Conservation (phyloP, 2,113 vertebrate genomes). For the Pavo muticus region DNA sequence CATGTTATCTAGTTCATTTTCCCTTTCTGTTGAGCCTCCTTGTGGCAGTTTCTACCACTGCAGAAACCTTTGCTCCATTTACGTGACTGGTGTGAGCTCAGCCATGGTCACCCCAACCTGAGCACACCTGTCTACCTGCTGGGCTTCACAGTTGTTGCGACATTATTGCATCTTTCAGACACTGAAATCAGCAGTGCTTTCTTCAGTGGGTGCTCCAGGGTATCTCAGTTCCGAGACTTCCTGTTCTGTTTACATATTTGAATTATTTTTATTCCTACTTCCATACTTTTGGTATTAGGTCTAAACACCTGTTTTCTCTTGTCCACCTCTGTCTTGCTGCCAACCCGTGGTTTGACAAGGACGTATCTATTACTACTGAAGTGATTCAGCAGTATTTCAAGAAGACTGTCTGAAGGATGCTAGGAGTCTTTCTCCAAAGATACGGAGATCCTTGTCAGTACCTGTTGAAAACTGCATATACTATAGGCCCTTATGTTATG, state of each 20-base stretch:
- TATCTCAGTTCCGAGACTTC: background rate
- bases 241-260: background rate
- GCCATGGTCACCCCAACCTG: background rate
- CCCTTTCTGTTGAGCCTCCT: rapidly evolving
- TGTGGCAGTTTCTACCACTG: background rate
- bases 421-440: background rate
- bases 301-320: background rate
- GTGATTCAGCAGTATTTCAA: background rate
- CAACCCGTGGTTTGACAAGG: background rate
- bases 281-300: background rate
- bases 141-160: background rate
- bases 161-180: background rate
- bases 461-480: background rate
- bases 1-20: background rate
- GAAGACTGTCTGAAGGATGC: background rate
- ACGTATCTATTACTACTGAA: background rate
- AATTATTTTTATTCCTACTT: background rate
- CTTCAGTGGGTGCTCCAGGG: background rate
- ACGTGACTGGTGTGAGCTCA: background rate
- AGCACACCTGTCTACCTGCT: background rate
- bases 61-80: background rate
- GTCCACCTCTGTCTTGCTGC: background rate
- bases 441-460: background rate
- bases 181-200: background rate
- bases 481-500: background rate